Base-by-base conservation (phyloP, 2,797 vertebrate genomes). In the Pipistrellus pipistrellus region DNA sequence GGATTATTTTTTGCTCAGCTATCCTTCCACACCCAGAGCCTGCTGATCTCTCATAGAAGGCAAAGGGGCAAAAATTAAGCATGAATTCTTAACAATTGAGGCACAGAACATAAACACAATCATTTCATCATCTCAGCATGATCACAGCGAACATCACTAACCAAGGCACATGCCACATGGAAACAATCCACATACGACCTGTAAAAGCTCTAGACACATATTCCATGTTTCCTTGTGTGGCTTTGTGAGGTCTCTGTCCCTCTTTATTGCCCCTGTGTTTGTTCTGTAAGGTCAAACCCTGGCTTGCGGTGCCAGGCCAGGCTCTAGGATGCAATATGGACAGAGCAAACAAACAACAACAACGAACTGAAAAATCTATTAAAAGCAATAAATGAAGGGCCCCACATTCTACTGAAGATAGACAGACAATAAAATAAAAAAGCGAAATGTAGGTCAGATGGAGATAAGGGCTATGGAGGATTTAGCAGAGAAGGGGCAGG, bases 121-220 rank as follows among this genome's bases (percentile, higher is more conserved):
- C 77, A 38, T 68, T 9, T 68, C 64, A 66, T 32, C n/a, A 32
- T 18, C 55, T 57, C 38, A 15, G 23, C 48, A 11, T 2, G 3
- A 12, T 18, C 55, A 2, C 3, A 25, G n/a, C 27, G 15, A 44
- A 87, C 30, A 9, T 30, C 27, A 68, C 64, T 57, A 38, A 13
- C 53, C 0, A 0, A 71, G 32, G 51, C 23, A 17, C 5, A 0
- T 0, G 64, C 17, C 38, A 2, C 30, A 0, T 0, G 18, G 46
- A 51, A 57, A 20, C 0, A 1, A 32, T 62, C 41, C 25, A 8
- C 20, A 38, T 8, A 4, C n/a, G 0, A 3, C 59, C 73, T 4
- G 10, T 1, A 15, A 90, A 17, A 38, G 44, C 69, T 3, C 75
- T 46, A 2, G 1, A 6, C 20, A 5, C 17, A 2, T 9, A 48